Evolutionary conservation across 2,888 invertebrate species (phyloP), one percentile per base, ranked within the genome.

Genomic region (Diachrysia chrysitis): DNA sequence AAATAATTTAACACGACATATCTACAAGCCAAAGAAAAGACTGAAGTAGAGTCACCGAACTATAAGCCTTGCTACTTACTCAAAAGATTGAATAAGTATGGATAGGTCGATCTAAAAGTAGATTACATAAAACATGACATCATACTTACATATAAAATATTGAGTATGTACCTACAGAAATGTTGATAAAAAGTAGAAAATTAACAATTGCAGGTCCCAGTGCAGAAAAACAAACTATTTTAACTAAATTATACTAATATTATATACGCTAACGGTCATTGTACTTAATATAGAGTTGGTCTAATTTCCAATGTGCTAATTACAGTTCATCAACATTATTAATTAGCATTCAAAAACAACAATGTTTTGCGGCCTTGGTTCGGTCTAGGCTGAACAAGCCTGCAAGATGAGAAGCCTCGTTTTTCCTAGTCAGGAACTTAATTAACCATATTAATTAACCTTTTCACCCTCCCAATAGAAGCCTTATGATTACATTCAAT

Each of bases 271-370:
- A 37, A 16, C 42, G 42, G 42, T 42, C 42, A 42, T 42, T 42
- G 42, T 42, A 42, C n/a, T n/a, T 42, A 42, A 42, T 42, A 3
- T 14, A n/a, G 42, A 42, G 42, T 42, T 42, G 42, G 42, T 42
- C 42, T 42, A 42, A n/a, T 42, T 42, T n/a, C 42, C n/a, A 42
- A 42, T 42, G 42, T n/a, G 42, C 42, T 42, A 42, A 42, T 42
- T 42, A n/a, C 42, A n/a, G 42, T 42, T 42, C 42, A 42, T 42
- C n/a, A 42, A 16, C 42, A 42, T 42, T 42, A 42, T n/a, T 42
- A n/a, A n/a, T 42, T 42, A 42, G 42, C 42, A n/a, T 42, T 42
- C n/a, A n/a, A n/a, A 37, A 42, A 42, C 42, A 42, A 42, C 42
- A 42, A 6, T 42, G n/a, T 42, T 42, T n/a, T 42, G n/a, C 5